phyloP scores from a whole-genome alignment of 1,140 invertebrate species.

The Dendrolimus punctatus region DNA sequence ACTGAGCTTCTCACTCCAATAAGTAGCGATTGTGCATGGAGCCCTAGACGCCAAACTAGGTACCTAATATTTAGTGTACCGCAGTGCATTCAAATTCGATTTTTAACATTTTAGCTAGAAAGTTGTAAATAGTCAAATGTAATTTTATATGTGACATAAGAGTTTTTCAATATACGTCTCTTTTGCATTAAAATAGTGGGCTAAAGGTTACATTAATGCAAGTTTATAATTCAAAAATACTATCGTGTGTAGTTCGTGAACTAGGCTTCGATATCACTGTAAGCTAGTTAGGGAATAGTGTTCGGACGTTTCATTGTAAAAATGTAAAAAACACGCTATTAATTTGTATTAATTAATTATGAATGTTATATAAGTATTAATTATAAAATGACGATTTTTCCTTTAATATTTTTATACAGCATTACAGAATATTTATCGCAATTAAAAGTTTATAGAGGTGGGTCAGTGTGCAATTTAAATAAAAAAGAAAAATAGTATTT shows the following conservation, averaged over 20 bases:
- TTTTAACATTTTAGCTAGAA: conserved; percentile 50
- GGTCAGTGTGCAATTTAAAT: conserved; percentile 64
- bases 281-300: conserved; percentile 58
- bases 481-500: conserved; percentile 35
- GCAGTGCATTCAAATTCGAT: conserved; percentile 38
- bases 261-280: conserved; percentile 64
- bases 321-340: conserved; percentile 68
- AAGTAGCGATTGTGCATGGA: conserved; percentile 53
- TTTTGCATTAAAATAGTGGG: conserved; percentile 62
- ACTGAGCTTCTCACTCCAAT: conserved; percentile 28
- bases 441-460: conserved; percentile 71
- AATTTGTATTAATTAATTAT: conserved; percentile 55
- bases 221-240: conserved; percentile 58
- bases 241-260: conserved; percentile 68
- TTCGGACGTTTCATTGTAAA: conserved; percentile 65
- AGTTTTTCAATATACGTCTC: conserved; percentile 62
- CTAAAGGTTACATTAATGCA: conserved; percentile 52
- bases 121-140: conserved; percentile 65
- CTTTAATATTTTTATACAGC: conserved; percentile 72
- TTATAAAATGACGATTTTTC: conserved; percentile 65
- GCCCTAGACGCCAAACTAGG: conserved; percentile 51
- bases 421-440: conserved; percentile 67
- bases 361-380: conserved; percentile 61
- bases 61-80: conserved; percentile 44
- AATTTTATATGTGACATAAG: conserved; percentile 67